Percentiles rank a stretch among this genome's conserved stretches.
Evolutionary conservation across 2,113 vertebrate species (phyloP).

Genomic region (Xiphophorus hellerii): DNA sequence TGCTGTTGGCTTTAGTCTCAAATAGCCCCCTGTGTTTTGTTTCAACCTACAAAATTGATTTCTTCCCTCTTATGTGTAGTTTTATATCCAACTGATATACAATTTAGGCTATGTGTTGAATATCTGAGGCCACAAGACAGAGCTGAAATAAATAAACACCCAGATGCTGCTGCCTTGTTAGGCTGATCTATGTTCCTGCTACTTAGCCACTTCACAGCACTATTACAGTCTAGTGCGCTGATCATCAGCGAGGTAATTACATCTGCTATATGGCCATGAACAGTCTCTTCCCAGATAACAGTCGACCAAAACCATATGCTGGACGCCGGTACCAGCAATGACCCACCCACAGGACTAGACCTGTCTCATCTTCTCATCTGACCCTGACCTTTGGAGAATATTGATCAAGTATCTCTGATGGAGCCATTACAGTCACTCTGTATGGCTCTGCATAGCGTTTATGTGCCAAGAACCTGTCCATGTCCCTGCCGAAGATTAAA

Average conservation of each 20-base stretch:
- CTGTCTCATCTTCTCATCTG: constrained; percentile 54
- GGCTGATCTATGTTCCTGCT: constrained; percentile 45
- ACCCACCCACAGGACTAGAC: constrained; percentile 46
- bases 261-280: constrained; percentile 58
- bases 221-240: constrained; percentile 33
- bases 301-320: constrained; percentile 17
- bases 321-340: not conserved
- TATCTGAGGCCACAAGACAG: not conserved
- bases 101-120: not conserved
- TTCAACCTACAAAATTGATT: not conserved
- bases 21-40: not conserved
- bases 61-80: not conserved
- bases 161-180: constrained; percentile 50
- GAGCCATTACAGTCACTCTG: constrained; percentile 48
- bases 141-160: not conserved
- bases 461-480: constrained; percentile 25
- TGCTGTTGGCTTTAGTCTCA: not conserved
- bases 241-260: constrained; percentile 70
- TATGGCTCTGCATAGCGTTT: constrained; percentile 7
- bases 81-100: not conserved
- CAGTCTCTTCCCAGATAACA: constrained; percentile 14
- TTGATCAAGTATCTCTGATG: constrained; percentile 60
- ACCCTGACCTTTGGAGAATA: constrained; percentile 65
- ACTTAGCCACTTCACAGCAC: constrained; percentile 47
- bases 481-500: constrained; percentile 58